Evolutionary conservation across 2,888 invertebrate genomes (phyloP).

Genomic region (Drosophila ochracea): DNA sequence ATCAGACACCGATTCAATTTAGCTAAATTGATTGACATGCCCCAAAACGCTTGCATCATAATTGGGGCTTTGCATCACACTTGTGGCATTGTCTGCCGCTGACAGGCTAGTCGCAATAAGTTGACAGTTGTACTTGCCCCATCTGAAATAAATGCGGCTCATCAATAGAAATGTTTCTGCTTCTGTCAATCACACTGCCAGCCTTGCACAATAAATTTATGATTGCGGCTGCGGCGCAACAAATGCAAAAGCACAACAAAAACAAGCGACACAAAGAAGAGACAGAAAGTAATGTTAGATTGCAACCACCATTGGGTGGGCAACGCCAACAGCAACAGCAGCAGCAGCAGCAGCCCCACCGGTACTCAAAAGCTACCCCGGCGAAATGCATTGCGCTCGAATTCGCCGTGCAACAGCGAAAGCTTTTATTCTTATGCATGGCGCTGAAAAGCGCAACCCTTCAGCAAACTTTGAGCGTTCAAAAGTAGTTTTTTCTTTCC

Average conservation of each 20-base stretch:
- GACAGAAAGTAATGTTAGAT: constrained; percentile 41
- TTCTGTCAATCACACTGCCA: constrained; percentile 24
- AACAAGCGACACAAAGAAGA: constrained; percentile 15
- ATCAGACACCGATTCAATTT: background rate
- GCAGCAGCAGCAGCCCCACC: constrained; percentile 27
- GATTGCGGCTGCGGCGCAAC: constrained; percentile 65
- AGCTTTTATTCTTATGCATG: constrained; percentile 44
- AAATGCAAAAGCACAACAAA: constrained; percentile 15
- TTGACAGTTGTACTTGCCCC: constrained; percentile 19
- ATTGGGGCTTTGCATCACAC: constrained; percentile 41
- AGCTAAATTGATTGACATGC: constrained; percentile 15
- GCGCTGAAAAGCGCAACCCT: constrained; percentile 57
- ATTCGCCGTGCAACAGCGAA: constrained; percentile 43
- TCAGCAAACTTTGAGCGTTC: constrained; percentile 55
- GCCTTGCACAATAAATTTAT: constrained; percentile 78
- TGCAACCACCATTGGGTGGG: constrained; percentile 40
- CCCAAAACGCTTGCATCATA: constrained; percentile 16
- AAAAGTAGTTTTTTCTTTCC: constrained; percentile 26
- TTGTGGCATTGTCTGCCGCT: constrained; percentile 44
- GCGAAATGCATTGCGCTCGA: constrained; percentile 41
- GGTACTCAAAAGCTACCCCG: constrained; percentile 16
- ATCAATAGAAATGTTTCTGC: constrained; percentile 28
- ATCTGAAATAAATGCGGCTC: constrained; percentile 14
- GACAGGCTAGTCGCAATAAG: constrained; percentile 13
- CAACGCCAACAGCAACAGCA: constrained; percentile 11